phyloP scores from a whole-genome alignment of 2,113 vertebrate genomes.

The Chloropsis cyanopogon region DNA sequence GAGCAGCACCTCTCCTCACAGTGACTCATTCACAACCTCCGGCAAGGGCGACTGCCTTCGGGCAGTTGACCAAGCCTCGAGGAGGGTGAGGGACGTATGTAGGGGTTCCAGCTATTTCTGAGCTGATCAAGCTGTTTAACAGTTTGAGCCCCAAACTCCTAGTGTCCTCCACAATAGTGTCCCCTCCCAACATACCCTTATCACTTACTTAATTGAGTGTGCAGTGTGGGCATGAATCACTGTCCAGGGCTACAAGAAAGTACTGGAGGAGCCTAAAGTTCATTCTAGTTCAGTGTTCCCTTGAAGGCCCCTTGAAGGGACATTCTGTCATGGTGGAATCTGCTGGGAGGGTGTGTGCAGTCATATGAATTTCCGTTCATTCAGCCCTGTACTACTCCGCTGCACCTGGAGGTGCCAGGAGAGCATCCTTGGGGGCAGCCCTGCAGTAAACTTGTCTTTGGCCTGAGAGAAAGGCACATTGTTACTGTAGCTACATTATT shows the following conservation, averaged over 20 bases:
- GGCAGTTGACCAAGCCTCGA: neutral
- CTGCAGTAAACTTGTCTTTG: neutral
- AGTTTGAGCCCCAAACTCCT: neutral
- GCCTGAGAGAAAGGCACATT: neutral
- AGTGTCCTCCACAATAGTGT: neutral
- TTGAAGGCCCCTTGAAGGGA: too few relatives aligned
- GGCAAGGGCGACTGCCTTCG: neutral
- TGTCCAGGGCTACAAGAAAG: neutral
- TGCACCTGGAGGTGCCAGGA: neutral
- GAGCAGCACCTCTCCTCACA: neutral
- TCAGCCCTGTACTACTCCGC: rapidly evolving
- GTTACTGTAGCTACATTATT: neutral
- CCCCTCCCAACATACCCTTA: neutral
- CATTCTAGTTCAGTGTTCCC: neutral
- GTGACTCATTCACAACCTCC: neutral
- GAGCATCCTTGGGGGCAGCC: rapidly evolving
- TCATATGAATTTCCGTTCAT: rapidly evolving
- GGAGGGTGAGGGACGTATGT: rapidly evolving
- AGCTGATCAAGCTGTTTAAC: neutral
- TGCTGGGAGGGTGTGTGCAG: neutral
- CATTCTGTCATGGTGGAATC: too few relatives aligned
- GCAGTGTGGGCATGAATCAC: neutral
- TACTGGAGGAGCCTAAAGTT: neutral
- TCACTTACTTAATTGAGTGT: neutral
- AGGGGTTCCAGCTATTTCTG: neutral